phyloP scores from a whole-genome alignment of 23 tunicate genomes.

The Botrylloides violaceus region DNA sequence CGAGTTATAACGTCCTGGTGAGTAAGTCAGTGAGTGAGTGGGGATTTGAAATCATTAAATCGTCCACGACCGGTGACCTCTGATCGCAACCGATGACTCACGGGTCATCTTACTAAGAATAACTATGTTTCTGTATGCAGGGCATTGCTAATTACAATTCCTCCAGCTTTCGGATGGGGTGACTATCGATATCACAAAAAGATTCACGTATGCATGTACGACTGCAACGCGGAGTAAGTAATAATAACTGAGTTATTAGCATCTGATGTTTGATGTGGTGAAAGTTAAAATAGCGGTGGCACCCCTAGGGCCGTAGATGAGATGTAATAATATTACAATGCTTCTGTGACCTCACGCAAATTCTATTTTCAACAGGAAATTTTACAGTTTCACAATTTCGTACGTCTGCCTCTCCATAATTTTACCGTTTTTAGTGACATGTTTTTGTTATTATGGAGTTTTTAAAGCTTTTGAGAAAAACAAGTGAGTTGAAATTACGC shows the following conservation, averaged over 20 bases:
- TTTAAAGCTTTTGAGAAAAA: slow-evolving; percentile 14
- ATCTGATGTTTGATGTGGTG: too few relatives aligned
- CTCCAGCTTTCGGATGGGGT: slow-evolving; percentile 36
- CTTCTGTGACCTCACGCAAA: too few relatives aligned
- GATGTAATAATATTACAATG: too few relatives aligned
- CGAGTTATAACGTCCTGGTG: background rate
- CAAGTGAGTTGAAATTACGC: background rate
- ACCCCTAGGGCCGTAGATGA: too few relatives aligned
- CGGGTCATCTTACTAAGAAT: too few relatives aligned
- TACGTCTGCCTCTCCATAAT: slow-evolving; percentile 19
- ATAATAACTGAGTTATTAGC: too few relatives aligned
- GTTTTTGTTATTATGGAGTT: slow-evolving; percentile 11
- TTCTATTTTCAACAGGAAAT: slow-evolving; percentile 6
- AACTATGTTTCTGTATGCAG: slow-evolving; percentile 9
- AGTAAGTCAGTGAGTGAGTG: background rate
- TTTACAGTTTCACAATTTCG: slow-evolving; percentile 2
- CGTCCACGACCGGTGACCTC: too few relatives aligned
- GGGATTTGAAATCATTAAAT: too few relatives aligned
- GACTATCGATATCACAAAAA: slow-evolving; percentile 20
- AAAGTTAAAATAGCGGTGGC: too few relatives aligned
- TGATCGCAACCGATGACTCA: too few relatives aligned
- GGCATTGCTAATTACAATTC: slow-evolving; percentile 19
- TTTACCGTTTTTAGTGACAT: slow-evolving; percentile 6
- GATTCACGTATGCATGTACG: slow-evolving; percentile 34
- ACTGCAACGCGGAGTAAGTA: slow-evolving; percentile 22